These are phyloP conservation scores for Isichthys henryi DNA, from an alignment of 2,113 vertebrate species.

Conservation along the genomic window DNA sequence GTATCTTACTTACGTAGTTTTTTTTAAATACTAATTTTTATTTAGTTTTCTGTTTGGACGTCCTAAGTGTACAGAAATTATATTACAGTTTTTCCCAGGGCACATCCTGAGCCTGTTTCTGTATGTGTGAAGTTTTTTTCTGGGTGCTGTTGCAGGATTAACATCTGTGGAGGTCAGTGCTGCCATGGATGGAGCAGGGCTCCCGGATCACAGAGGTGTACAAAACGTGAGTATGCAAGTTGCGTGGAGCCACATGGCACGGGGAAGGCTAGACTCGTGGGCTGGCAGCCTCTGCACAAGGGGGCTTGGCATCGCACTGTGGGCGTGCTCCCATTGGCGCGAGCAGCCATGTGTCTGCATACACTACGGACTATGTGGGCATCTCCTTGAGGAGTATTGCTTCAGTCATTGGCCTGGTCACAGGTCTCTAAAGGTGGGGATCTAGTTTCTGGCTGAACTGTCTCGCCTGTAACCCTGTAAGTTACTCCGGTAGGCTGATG, in stretches of 20 bases:
- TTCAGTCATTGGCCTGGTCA: background rate
- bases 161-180: conserved; percentile 89
- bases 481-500: background rate
- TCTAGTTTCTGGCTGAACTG: background rate
- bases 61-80: background rate
- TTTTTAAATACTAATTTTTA: background rate
- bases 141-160: conserved; percentile 74
- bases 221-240: conserved; percentile 78
- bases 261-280: background rate
- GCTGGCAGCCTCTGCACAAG: too few species aligned
- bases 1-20: background rate
- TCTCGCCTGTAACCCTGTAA: background rate
- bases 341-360: background rate
- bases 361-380: background rate
- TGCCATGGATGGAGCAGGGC: conserved; percentile 89
- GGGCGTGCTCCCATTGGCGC: background rate
- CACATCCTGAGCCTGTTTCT: background rate
- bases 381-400: background rate
- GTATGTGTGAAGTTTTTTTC: conserved; percentile 25
- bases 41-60: background rate
- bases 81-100: background rate
- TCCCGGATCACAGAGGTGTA: conserved; percentile 86
- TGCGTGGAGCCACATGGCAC: background rate
- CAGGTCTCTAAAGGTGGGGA: background rate
- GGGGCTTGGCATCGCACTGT: background rate